phyloP scores from a whole-genome alignment of 2,113 vertebrate genomes.

The Indri indri region DNA sequence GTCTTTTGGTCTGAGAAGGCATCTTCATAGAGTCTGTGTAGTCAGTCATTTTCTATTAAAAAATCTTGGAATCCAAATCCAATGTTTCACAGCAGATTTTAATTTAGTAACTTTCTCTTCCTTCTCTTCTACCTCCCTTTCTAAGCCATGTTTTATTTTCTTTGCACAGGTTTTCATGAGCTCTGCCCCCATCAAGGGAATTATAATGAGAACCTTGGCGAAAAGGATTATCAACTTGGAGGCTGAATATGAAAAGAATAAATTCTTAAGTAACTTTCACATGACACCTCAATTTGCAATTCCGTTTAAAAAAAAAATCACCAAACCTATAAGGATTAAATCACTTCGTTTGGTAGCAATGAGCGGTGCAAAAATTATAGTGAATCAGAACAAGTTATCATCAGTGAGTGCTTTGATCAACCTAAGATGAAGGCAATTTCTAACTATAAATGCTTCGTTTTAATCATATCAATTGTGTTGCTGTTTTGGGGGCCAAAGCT shows the following conservation, averaged over 20 bases:
- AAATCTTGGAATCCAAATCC: not conserved
- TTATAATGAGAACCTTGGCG: not conserved
- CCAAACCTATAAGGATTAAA: not conserved
- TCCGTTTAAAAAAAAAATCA: not conserved
- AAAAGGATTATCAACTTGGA: not conserved
- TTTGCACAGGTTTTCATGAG: not conserved
- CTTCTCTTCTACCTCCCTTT: not conserved
- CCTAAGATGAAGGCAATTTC: not conserved
- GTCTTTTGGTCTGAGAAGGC: not conserved
- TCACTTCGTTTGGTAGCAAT: not conserved
- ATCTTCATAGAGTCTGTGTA: not conserved
- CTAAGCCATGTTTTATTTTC: not conserved
- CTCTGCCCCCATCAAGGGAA: not conserved
- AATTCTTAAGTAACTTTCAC: slow-evolving; percentile 24
- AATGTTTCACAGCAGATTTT: slow-evolving; percentile 30
- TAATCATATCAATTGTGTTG: slow-evolving; percentile 18
- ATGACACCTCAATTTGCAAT: not conserved
- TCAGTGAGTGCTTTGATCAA: slow-evolving; percentile 15
- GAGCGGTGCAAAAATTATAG: not conserved
- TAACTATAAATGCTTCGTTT: slow-evolving; percentile 36
- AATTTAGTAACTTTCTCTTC: not conserved
- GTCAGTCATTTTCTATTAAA: not conserved
- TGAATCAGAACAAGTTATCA: not conserved
- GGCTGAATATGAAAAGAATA: not conserved
- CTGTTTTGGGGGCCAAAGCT: not conserved